These are phyloP conservation scores for Lethrus apterus DNA, from an alignment of 1,140 invertebrate genomes.

Conservation along the genomic window DNA sequence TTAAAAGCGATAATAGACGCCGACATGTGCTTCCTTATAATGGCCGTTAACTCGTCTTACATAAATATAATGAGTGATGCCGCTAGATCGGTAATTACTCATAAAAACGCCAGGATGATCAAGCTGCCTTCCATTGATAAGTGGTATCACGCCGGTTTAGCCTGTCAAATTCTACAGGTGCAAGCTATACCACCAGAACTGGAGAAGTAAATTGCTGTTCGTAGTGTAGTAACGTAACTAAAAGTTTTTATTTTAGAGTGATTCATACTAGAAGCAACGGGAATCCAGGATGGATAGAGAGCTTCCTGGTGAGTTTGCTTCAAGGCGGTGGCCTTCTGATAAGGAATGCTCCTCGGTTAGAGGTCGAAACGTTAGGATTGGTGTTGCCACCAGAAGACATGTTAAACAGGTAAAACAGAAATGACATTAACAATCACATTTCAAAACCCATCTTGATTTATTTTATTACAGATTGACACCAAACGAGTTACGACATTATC, in stretches of 20 bases:
- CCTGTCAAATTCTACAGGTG: conserved; percentile 54
- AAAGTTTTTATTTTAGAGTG: conserved; percentile 37
- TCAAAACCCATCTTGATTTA: conserved; percentile 12
- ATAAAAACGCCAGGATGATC: conserved; percentile 31
- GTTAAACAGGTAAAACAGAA: conserved; percentile 40
- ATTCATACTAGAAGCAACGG: conserved; percentile 52
- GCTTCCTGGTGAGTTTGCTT: conserved; percentile 50
- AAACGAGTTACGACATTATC: conserved; percentile 24
- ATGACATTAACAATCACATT: background rate
- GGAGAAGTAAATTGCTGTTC: conserved; percentile 44
- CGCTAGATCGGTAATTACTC: conserved; percentile 19
- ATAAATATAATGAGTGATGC: conserved; percentile 1
- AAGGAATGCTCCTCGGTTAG: conserved; percentile 35
- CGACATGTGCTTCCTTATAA: conserved; percentile 22
- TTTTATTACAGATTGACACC: conserved; percentile 20
- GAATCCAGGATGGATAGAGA: conserved; percentile 59
- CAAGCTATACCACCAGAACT: conserved; percentile 52
- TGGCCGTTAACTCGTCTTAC: conserved; percentile 10
- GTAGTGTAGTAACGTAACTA: background rate
- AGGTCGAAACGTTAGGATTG: conserved; percentile 37
- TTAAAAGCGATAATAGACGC: conserved; percentile 40
- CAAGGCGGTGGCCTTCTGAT: conserved; percentile 46
- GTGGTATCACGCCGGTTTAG: conserved; percentile 51
- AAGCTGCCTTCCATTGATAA: conserved; percentile 40
- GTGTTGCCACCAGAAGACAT: conserved; percentile 40